Base-by-base conservation (phyloP, 2,888 invertebrate species). In the Panopea generosa region DNA sequence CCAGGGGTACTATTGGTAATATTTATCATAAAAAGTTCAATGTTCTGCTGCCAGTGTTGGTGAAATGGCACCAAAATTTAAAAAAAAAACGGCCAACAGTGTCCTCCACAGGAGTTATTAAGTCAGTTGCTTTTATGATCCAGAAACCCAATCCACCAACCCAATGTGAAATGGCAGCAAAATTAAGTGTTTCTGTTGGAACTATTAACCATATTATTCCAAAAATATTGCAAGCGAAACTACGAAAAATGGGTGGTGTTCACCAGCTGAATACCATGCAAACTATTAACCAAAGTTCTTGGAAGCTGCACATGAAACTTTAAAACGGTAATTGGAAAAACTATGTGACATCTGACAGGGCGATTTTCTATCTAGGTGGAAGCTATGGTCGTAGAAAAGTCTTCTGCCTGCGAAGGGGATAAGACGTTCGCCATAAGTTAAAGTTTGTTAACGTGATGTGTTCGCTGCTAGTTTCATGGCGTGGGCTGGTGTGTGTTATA, bases 331-430 rank as follows among this genome's bases (percentile, higher is more conserved):
- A 38, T 4, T 38, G 56, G 38, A 38, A 29, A 26, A 56, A 56
- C 22, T 29, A 18, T 26, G 56, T 56, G 7, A 56, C 56, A 3
- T 11, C 56, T 18, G 40, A 29, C 22, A 38, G 38, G 22, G 56
- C 56, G 11, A 56, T 56, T 33, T 56, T 56, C 18, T 56, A 56
- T 56, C n/a, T 56, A n/a, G 56, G 40, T 18, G 56, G 56, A n/a
- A 56, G 56, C 6, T 56, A 56, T 56, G 56, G 56, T 18, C 33
- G 56, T 7, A 9, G 40, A n/a, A 11, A 18, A 26, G 59, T 60
- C 6, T 60, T 43, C 47, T 60, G 16, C 18, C 9, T 45, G 6
- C n/a, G 57, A 14, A 57, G 40, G 16, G 40, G 40, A 20, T 14
- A 2, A 1, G 18, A 57, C 18, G 40, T 14, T 52, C 14, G 20